Base-by-base conservation (phyloP, 2,113 vertebrate genomes). In the Dasypus novemcinctus region DNA sequence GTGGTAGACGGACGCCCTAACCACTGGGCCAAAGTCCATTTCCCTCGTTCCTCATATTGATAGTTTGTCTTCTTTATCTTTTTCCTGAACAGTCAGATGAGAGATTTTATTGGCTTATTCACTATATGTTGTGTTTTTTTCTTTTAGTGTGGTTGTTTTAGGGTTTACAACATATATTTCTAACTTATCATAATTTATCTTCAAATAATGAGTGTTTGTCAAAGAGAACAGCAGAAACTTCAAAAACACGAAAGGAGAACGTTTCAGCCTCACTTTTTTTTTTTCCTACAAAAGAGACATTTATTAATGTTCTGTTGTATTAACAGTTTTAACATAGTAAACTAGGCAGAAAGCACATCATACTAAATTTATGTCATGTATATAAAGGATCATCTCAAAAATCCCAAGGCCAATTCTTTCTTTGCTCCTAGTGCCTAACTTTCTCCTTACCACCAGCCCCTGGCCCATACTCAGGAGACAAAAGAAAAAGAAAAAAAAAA, bases 241-340 rank as follows among this genome's bases (percentile, higher is more conserved):
- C 17, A 54, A 52, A 86, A 36, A 43, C n/a, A 27, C 2, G 1
- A 14, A 38, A 33, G 9, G 52, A 69, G 9, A 12, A 9, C 41
- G 7, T 9, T 20, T 54, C 49, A 21, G 25, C 14, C 41, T n/a
- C n/a, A n/a, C n/a, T n/a, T n/a, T n/a, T n/a, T n/a, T n/a, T n/a
- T n/a, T n/a, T n/a, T n/a, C n/a, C 98, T 99, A 98, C 98, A 98
- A 98, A 98, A 99, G 98, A 98, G 98, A 99, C 98, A 98, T 99
- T 99, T 99, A 99, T 99, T 99, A 98, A 98, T 41, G 85, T 98
- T 98, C 98, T 98, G 98, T 98, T 98, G 52, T 99, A 99, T 99
- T 99, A 99, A 99, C 99, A 99, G 96, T 98, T 98, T 98, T 95
- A 98, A 98, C 97, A 98, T 97, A 98, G 98, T 98, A 99, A 98